Percentiles rank a stretch among this genome's conserved stretches.
These are phyloP conservation scores for Solenodon paradoxus DNA, from an alignment of 2,113 vertebrate species.

Conservation along the genomic window DNA sequence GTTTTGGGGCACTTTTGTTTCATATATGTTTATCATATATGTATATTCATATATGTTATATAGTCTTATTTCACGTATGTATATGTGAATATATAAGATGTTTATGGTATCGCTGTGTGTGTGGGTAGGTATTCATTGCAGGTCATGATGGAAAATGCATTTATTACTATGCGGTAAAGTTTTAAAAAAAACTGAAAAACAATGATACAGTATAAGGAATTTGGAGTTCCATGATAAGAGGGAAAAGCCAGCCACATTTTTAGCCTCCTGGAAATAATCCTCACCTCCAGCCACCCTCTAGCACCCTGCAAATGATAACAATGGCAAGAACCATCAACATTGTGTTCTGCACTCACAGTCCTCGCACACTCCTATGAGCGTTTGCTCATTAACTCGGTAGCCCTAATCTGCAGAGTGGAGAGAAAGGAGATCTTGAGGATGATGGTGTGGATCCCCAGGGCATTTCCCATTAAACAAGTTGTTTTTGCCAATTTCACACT, in stretches of 20 bases:
- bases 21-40: no score
- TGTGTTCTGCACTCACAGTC: conserved; percentile 4
- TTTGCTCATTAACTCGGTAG: conserved; percentile 17
- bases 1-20: background rate
- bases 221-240: conserved; percentile 31
- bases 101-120: background rate
- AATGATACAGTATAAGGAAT: background rate
- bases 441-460: background rate
- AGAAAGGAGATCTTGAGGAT: background rate
- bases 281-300: conserved; percentile 4
- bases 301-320: conserved; percentile 58
- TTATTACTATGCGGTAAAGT: background rate
- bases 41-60: no score
- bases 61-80: no score
- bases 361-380: background rate
- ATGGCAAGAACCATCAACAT: background rate
- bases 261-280: conserved; percentile 68
- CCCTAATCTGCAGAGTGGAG: background rate
- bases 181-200: background rate
- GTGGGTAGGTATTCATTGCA: background rate
- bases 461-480: background rate
- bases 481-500: conserved; percentile 42
- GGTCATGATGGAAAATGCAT: background rate
- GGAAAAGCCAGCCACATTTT: conserved; percentile 42
- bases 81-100: background rate